Evolutionary conservation across 2,113 vertebrate species (phyloP).

Genomic region (Saguinus midas): DNA sequence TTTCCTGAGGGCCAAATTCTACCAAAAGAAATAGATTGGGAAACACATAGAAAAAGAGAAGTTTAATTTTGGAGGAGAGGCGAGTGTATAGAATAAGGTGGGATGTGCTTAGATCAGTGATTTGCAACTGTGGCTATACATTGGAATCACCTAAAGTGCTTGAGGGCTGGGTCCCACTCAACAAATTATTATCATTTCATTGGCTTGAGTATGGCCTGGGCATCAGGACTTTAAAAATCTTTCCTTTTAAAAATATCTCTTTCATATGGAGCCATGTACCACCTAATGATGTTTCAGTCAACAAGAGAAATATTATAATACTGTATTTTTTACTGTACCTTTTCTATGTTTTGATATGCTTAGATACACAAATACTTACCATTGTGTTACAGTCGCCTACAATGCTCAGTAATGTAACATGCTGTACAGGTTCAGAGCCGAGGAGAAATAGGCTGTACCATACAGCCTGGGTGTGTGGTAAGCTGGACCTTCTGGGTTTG

Average conservation of each 20-base stretch:
- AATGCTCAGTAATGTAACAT: neutral
- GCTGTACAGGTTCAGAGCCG: too few species aligned
- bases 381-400: neutral
- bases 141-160: too few species aligned
- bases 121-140: rapidly evolving
- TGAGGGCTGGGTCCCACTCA: rapidly evolving
- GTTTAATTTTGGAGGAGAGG: neutral
- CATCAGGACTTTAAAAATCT: neutral
- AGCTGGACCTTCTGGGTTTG: neutral
- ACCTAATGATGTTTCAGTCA: neutral
- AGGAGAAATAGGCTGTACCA: neutral
- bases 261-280: neutral
- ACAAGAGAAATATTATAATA: neutral
- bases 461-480: neutral
- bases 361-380: neutral
- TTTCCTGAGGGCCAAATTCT: neutral
- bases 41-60: neutral
- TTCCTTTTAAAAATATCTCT: neutral
- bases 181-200: neutral
- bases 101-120: too few species aligned
- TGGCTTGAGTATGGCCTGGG: neutral
- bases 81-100: rapidly evolving
- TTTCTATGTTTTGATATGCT: neutral
- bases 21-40: neutral
- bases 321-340: neutral